Evolutionary conservation across 2,888 invertebrate genomes (phyloP).

Genomic region (Drosophila niveifrons): DNA sequence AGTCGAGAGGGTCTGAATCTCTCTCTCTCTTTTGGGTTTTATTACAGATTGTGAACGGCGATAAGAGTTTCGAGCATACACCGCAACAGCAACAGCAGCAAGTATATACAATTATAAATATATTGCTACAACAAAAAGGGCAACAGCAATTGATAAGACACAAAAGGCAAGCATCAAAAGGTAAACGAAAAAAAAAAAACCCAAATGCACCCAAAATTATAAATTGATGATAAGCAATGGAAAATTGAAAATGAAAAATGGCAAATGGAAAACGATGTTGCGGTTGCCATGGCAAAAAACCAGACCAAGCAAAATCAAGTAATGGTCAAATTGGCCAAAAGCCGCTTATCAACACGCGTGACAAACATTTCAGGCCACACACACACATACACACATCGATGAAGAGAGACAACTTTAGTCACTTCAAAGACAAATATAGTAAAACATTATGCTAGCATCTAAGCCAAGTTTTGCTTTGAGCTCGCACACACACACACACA

Average conservation of each 20-base stretch:
- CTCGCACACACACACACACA: constrained; percentile 14
- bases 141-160: constrained; percentile 60
- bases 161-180: constrained; percentile 33
- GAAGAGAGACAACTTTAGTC: not conserved
- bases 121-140: constrained; percentile 20
- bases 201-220: constrained; percentile 28
- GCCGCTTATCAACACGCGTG: constrained; percentile 27
- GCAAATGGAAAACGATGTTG: constrained; percentile 9
- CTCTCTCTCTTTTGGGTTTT: constrained; percentile 26
- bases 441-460: constrained; percentile 11
- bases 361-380: constrained; percentile 11
- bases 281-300: constrained; percentile 14
- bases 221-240: constrained; percentile 24
- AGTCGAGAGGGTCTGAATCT: constrained; percentile 3
- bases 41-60: constrained; percentile 58
- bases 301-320: constrained; percentile 1
- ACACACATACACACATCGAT: not conserved
- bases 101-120: constrained; percentile 22
- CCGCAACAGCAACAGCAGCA: constrained; percentile 11
- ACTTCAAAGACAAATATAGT: constrained; percentile 6
- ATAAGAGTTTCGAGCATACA: constrained; percentile 44
- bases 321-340: constrained; percentile 27
- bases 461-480: constrained; percentile 11
- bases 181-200: not conserved
- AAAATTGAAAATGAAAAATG: constrained; percentile 9